Percentiles rank a stretch among this genome's conserved stretches.
These are phyloP conservation scores for Tyria jacobaeae DNA, from an alignment of 2,888 invertebrate genomes.

Conservation along the genomic window DNA sequence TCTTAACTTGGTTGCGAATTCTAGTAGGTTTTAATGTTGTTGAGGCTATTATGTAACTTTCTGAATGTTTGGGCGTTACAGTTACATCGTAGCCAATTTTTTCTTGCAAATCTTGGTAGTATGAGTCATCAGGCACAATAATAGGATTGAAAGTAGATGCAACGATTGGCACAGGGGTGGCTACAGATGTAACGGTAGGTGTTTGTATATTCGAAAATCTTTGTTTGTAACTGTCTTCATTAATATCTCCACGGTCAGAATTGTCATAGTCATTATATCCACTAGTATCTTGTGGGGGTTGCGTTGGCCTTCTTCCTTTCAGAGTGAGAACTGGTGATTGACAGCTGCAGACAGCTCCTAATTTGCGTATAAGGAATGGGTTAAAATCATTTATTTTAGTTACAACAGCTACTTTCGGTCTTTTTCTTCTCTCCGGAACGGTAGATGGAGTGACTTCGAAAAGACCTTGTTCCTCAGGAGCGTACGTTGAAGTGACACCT, in stretches of 20 bases:
- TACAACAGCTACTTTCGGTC: slow-evolving; percentile 86
- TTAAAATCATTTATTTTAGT: slow-evolving; percentile 91
- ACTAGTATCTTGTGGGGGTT: slow-evolving; percentile 62
- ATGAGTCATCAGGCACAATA: slow-evolving; percentile 82
- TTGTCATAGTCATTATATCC: slow-evolving; percentile 70
- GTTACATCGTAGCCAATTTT: slow-evolving; percentile 61
- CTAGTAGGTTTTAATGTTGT: slow-evolving; percentile 68
- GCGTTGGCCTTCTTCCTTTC: slow-evolving; percentile 77
- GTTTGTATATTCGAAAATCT: slow-evolving; percentile 60
- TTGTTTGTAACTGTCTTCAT: slow-evolving; percentile 61
- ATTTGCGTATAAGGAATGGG: slow-evolving; percentile 89
- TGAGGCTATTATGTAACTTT: slow-evolving; percentile 58
- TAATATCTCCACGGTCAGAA: slow-evolving; percentile 66
- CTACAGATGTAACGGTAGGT: slow-evolving; percentile 39
- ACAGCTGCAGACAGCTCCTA: slow-evolving; percentile 91
- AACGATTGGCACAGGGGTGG: slow-evolving; percentile 66
- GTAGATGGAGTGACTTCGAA: slow-evolving; percentile 73
- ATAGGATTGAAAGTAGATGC: slow-evolving; percentile 80
- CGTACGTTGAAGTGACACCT: slow-evolving; percentile 66
- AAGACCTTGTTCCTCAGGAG: slow-evolving; percentile 71
- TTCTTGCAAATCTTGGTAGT: slow-evolving; percentile 78
- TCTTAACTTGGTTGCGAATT: slow-evolving; percentile 71
- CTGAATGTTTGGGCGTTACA: slow-evolving; percentile 64
- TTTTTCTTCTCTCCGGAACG: slow-evolving; percentile 66
- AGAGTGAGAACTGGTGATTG: slow-evolving; percentile 85